phyloP scores from a whole-genome alignment of 2,888 invertebrate genomes.

The Drosophila neonasuta region DNA sequence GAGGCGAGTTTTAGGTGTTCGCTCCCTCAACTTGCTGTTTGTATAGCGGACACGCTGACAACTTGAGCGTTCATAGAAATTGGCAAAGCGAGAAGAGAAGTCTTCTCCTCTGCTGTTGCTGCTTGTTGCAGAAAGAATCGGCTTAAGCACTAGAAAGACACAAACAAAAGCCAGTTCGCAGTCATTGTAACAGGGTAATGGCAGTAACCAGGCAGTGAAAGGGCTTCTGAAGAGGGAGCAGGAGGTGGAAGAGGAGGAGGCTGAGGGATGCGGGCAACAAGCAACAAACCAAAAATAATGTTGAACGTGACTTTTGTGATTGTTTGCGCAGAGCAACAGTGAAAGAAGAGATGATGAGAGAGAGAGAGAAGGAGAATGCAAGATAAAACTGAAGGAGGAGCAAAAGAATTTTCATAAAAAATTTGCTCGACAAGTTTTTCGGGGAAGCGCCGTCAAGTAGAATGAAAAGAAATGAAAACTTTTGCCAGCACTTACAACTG shows the following conservation, averaged over 20 bases:
- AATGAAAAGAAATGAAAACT: conserved; percentile 72
- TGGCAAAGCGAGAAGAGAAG: conserved; percentile 47
- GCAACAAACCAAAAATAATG: conserved; percentile 78
- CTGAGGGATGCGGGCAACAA: conserved; percentile 48
- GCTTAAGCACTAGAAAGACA: conserved; percentile 73
- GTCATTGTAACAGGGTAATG: conserved; percentile 64
- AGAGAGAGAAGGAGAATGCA: background rate
- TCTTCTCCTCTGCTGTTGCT: background rate
- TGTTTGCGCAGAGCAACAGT: conserved; percentile 55
- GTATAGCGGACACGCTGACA: conserved; percentile 61
- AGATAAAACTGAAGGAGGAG: conserved; percentile 30
- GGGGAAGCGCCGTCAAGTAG: conserved; percentile 48
- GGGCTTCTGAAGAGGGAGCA: background rate
- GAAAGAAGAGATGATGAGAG: conserved; percentile 1
- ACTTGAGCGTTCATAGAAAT: conserved; percentile 68
- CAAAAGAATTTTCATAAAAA: conserved; percentile 73
- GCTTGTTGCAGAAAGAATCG: conserved; percentile 47
- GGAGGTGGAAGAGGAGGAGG: background rate
- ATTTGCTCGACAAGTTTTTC: conserved; percentile 73
- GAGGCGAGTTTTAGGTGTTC: conserved; percentile 9
- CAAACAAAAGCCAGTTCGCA: conserved; percentile 73
- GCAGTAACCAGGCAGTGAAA: conserved; percentile 19
- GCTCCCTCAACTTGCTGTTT: conserved; percentile 28
- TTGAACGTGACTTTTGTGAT: conserved; percentile 78
- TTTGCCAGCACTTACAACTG: conserved; percentile 45